Conservation (phyloP, 2,797 vertebrate species). For the Sebastes alutus region DNA sequence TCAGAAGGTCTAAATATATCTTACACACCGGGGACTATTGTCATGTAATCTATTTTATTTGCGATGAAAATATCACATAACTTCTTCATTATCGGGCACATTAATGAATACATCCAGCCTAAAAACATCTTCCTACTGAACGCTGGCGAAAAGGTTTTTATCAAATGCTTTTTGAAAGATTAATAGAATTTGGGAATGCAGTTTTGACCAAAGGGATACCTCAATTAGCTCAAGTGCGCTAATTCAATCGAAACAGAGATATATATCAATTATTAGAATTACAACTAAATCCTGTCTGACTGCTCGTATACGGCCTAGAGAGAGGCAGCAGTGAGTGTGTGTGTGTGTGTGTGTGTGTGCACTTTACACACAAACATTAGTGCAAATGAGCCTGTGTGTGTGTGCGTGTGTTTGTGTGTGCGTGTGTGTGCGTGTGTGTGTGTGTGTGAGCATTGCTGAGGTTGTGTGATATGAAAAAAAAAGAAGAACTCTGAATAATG, state of each 20-base stretch:
- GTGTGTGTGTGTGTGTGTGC: slow-evolving; percentile 25
- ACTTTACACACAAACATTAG: slow-evolving; percentile 46
- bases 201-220: slow-evolving; percentile 16
- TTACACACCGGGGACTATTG: neutral
- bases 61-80: slow-evolving; percentile 18
- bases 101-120: neutral
- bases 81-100: neutral
- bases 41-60: neutral
- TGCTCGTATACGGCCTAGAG: neutral
- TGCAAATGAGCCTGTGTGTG: slow-evolving; percentile 49
- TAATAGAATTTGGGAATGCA: neutral
- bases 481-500: slow-evolving; percentile 82
- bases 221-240: slow-evolving; percentile 48
- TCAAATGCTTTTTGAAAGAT: slow-evolving; percentile 20
- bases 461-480: slow-evolving; percentile 78
- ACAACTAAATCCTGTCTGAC: slow-evolving; percentile 45
- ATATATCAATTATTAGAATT: slow-evolving; percentile 55
- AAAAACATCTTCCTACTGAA: neutral
- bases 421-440: slow-evolving; percentile 21
- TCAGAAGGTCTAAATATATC: neutral
- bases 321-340: slow-evolving; percentile 28
- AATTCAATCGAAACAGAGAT: slow-evolving; percentile 58
- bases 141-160: neutral
- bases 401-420: slow-evolving; percentile 18
- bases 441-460: slow-evolving; percentile 37